Base-by-base conservation (phyloP, 2,113 vertebrate species). In the Ceratotherium simum region DNA sequence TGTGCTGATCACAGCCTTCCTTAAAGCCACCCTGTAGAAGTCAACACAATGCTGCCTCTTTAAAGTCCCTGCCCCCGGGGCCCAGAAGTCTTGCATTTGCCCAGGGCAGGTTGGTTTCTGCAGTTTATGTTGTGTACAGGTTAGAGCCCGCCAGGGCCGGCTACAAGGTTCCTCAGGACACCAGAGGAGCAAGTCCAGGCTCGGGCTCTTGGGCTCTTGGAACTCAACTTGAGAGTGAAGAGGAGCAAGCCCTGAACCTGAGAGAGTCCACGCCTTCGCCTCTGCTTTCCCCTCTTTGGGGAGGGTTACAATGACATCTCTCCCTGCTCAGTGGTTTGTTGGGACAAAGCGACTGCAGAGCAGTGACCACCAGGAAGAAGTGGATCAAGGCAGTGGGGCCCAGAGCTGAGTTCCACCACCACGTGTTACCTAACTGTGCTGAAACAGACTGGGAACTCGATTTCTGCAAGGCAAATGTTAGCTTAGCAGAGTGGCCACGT, bases 391-490 rank as follows among this genome's bases (percentile, higher is more conserved):
- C 13, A 0, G 27, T 2, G 13, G 42, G 48, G 65, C 9, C 79
- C 46, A 2, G 75, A 51, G 23, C 31, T 3, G 51, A 33, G 17
- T 25, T 21, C 91, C 33, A 65, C 36, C 33, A 65, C 33, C 72
- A 27, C n/a, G 3, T 20, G 89, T 3, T 39, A 10, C 51, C n/a
- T 16, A 1, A 20, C n/a, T 31, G 75, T 79, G 83, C 83, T 75
- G 58, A 87, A 73, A 89, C 46, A 83, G 92, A 31, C 8, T 11
- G 48, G 80, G 80, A 91, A 31, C 29, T 65, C 29, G 39, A 14
- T 54, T 36, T 67, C 96, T 20, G 79, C 79, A 95, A 95, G 85
- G 92, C 90, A 96, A 97, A 97, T 97, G 92, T 98, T 97, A 96
- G 97, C 91, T 97, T 58, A 96, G 96, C 86, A 12, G 62, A 91